Conservation (phyloP, 2,113 vertebrate genomes). For the Paraplagusia blochii region DNA sequence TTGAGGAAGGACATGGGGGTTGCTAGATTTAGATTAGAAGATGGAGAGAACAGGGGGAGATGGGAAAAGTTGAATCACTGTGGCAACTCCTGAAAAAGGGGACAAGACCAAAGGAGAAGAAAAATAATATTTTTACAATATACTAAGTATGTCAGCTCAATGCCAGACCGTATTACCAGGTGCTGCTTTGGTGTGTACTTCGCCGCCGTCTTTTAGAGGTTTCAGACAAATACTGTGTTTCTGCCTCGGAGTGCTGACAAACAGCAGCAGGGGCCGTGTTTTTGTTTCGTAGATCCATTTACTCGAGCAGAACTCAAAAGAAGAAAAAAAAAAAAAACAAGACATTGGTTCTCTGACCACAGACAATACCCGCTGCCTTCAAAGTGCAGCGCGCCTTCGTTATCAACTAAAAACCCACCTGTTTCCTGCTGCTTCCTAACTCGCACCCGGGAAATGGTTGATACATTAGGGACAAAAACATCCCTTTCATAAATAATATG, state of each 20-base stretch:
- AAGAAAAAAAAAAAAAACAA: conserved; percentile 11
- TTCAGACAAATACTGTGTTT: conserved; percentile 9
- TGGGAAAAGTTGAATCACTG: too few relatives aligned
- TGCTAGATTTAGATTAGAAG: too few relatives aligned
- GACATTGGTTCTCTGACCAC: conserved; percentile 2
- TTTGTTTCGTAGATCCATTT: conserved; percentile 23
- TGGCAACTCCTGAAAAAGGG: too few relatives aligned
- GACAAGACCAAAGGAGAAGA: too few relatives aligned
- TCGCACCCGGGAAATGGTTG: conserved; percentile 8
- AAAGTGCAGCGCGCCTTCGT: conserved; percentile 21
- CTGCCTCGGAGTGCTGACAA: conserved; percentile 8
- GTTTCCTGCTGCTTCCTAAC: conserved; percentile 13
- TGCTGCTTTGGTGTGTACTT: conserved; percentile 16
- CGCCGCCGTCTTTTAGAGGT: conserved; percentile 30
- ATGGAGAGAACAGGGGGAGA: too few relatives aligned
- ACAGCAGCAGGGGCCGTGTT: conserved; percentile 2
- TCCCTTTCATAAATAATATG: background rate
- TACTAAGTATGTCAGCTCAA: too few relatives aligned
- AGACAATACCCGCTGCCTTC: conserved; percentile 31
- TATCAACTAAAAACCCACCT: conserved; percentile 36
- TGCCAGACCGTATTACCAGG: too few relatives aligned
- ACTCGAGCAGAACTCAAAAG: conserved; percentile 1
- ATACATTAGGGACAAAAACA: conserved; percentile 39
- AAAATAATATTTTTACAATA: too few relatives aligned
- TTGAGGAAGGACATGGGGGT: too few relatives aligned